Conservation (phyloP, 1,140 invertebrate genomes). For the Eurosta solidaginis region DNA sequence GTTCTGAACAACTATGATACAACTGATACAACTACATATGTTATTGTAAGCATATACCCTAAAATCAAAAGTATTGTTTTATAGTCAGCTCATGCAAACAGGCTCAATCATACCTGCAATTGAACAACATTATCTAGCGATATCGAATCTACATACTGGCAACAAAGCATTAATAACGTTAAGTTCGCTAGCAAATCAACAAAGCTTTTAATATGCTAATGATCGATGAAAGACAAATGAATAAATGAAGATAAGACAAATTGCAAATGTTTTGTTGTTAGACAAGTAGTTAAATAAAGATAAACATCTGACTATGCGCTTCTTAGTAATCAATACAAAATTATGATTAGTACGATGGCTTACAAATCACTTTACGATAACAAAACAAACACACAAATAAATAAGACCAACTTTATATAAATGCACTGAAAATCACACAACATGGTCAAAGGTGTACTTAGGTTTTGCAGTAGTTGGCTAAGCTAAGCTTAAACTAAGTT, state of each 20-base stretch:
- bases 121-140: not conserved
- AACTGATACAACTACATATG: too few relatives aligned
- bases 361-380: not conserved
- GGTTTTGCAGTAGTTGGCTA: too few relatives aligned
- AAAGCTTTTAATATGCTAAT: not conserved
- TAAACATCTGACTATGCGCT: not conserved
- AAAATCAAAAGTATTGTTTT: not conserved
- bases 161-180: not conserved
- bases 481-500: too few relatives aligned
- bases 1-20: too few relatives aligned
- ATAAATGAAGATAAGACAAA: not conserved
- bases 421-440: too few relatives aligned
- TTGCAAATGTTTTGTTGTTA: not conserved
- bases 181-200: not conserved
- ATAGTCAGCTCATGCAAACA: not conserved
- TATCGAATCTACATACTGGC: too few relatives aligned
- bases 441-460: too few relatives aligned
- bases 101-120: not conserved
- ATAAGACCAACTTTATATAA: not conserved
- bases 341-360: not conserved
- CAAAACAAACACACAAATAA: not conserved
- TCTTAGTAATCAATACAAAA: not conserved
- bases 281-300: constrained; percentile 2
- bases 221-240: not conserved
- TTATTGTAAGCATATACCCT: not conserved